phyloP scores from a whole-genome alignment of 2,113 vertebrate species.

The Drymodes brunneopygia region DNA sequence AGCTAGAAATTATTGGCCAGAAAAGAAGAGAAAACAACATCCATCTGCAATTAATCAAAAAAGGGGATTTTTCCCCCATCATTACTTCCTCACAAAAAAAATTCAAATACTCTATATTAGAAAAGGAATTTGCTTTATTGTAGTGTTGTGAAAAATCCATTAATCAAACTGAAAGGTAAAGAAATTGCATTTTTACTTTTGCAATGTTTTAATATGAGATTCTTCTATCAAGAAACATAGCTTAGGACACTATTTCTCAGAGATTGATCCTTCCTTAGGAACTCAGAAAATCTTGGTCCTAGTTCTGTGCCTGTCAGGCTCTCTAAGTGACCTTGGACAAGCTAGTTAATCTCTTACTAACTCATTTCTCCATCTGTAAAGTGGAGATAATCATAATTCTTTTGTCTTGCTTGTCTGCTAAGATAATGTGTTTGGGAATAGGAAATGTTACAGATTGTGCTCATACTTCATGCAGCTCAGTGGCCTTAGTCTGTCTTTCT shows the following conservation, averaged over 20 bases:
- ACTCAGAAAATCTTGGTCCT: neutral
- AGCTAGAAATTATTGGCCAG: neutral
- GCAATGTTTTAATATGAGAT: constrained; percentile 47
- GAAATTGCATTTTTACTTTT: constrained; percentile 62
- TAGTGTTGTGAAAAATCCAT: constrained; percentile 34
- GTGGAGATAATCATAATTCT: neutral
- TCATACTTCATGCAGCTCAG: neutral
- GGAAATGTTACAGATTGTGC: neutral
- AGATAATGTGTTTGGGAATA: neutral
- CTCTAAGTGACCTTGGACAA: constrained; percentile 25
- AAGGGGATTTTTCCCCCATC: neutral
- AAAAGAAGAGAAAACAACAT: neutral
- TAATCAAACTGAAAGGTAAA: constrained; percentile 64
- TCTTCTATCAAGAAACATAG: constrained; percentile 54
- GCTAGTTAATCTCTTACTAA: neutral
- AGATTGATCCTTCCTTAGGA: neutral
- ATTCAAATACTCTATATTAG: neutral
- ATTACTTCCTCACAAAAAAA: neutral
- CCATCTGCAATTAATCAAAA: constrained; percentile 14
- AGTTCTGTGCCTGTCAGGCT: neutral
- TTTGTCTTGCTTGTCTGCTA: neutral
- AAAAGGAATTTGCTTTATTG: constrained; percentile 37
- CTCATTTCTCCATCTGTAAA: constrained; percentile 1
- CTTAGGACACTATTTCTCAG: neutral
- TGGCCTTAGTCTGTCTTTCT: neutral